Base-by-base conservation (phyloP, 1,140 invertebrate species). In the Zaprionus tsacasi region DNA sequence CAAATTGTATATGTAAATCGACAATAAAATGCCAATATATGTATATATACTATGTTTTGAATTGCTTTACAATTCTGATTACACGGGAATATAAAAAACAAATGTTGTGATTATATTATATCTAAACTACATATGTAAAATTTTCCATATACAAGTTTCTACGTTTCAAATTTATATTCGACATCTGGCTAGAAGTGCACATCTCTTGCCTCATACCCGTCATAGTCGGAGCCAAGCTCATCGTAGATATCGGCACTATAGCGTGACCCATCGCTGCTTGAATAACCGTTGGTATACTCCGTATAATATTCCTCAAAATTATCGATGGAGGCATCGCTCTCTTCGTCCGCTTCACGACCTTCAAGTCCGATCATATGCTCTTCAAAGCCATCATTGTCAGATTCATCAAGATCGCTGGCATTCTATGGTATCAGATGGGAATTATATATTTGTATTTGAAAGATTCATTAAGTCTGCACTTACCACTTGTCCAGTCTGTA, bases 1-100 rank as follows among this genome's bases (percentile, higher is more conserved):
- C 68, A 98, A 99, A 93, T 93, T 99, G 48, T 99, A 99, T 93
- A 95, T 98, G 83, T 99, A 95, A 95, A 57, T 33, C 21, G 30
- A 10, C 50, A 60, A 63, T 70, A 75, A 70, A 59, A 57, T 56
- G 60, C 21, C 71, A 56, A 56, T 45, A 45, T 45, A 56, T 45
- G 7, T 15, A 15, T 45, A 43, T 56, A 43, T 12, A 15, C 33
- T n/a, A 12, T 10, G 4, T 21, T 7, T 3, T 10, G 10, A 48
- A 21, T 65, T 12, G 0, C 33, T 57, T 27, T 12, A 63, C 63
- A 68, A 61, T 56, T 77, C 36, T 56, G 27, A 60, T 30, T 30
- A 35, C 13, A 63, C 21, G 21, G 15, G 52, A 65, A 36, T 72
- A 52, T 27, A 72, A 45, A 54, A 54, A 27, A 54, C 11, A 54